Base-by-base conservation (phyloP, 2,113 vertebrate genomes). In the Equus quagga region DNA sequence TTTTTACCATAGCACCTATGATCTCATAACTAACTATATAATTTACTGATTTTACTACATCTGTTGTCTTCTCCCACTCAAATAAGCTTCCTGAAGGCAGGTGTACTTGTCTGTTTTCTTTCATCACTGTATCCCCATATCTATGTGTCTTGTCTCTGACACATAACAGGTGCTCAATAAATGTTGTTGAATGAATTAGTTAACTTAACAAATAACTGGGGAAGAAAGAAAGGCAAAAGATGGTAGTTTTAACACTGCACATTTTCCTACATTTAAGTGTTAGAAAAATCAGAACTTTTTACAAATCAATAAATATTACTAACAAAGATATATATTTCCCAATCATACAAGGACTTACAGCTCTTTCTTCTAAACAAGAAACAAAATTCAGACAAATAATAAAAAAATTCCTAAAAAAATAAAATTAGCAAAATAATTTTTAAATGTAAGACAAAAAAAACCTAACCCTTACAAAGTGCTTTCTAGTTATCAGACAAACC, bases 341-440 rank as follows among this genome's bases (percentile, higher is more conserved):
- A 78, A 41, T 33, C 33, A 81, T 24, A 41, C 51, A 91, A 94
- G 82, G 78, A 83, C 13, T 62, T 76, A 70, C 2, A 78, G n/a
- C 72, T 49, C 41, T 75, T 69, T 64, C 67, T 82, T 94, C 70
- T 78, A 79, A 84, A 62, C 10, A 86, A 86, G 33, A 76, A 81
- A 78, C 8, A 80, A 60, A 87, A 87, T 65, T 84, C 4, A 54
- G 49, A 90, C 6, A 91, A 76, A 80, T n/a, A 97, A 82, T 65
- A 84, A 90, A 17, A 3, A 2, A 51, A 78, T 78, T 92, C 18
- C n/a, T 67, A 79, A 73, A 31, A 85, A 89, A 12, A 90, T 83
- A 83, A 96, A 83, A 89, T 46, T 54, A 26, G 15, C 64, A 79
- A 96, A 88, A 64, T 58, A 64, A 83, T 14, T 83, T 79, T 94